phyloP scores from a whole-genome alignment of 2,888 invertebrate species.

The Sthenelais limicola region DNA sequence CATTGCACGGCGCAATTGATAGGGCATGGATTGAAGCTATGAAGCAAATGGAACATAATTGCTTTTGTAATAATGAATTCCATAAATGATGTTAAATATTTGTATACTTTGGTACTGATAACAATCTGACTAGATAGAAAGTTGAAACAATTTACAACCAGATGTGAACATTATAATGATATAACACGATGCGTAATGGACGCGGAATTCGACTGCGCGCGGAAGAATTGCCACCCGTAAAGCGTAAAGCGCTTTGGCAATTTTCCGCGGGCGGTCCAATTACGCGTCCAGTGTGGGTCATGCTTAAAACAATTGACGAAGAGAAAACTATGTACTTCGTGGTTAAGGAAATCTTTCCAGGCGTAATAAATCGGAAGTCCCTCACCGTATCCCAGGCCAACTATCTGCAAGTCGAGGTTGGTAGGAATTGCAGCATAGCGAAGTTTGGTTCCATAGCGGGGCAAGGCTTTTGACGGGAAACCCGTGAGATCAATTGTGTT shows the following conservation, averaged over 20 bases:
- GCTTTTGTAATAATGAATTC: background rate
- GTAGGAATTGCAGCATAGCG: constrained; percentile 51
- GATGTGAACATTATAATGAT: no score
- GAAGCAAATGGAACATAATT: background rate
- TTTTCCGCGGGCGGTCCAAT: no score
- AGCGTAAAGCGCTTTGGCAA: no score
- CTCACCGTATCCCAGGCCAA: constrained; percentile 45
- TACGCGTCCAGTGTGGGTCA: no score
- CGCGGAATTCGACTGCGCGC: no score
- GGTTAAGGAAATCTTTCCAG: constrained; percentile 52
- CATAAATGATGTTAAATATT: background rate
- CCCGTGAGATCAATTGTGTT: no score
- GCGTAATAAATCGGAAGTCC: constrained; percentile 49
- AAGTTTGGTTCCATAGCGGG: constrained; percentile 50
- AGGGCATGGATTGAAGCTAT: constrained; percentile 2
- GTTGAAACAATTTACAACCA: no score
- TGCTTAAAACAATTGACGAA: no score
- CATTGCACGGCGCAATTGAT: constrained; percentile 3
- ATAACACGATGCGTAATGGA: no score
- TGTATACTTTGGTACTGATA: background rate
- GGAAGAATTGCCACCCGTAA: no score
- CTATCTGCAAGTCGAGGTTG: constrained; percentile 44
- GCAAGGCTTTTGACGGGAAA: background rate
- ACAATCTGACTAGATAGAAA: no score
- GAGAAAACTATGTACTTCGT: no score